phyloP scores from a whole-genome alignment of 1,140 invertebrate species.

The Habropoda laboriosa region DNA sequence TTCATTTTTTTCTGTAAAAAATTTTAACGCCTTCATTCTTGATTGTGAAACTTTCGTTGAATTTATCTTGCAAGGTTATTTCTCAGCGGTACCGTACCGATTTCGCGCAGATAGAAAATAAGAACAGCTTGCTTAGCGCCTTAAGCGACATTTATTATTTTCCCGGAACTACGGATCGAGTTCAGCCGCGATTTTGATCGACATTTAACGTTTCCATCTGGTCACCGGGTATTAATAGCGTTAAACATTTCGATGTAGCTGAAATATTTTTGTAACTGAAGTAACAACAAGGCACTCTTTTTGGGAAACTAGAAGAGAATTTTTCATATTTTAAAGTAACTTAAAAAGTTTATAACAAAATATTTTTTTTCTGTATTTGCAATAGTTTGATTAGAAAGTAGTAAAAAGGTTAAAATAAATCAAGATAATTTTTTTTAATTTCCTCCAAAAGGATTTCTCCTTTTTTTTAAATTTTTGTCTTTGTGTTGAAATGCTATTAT shows the following conservation, averaged over 20 bases:
- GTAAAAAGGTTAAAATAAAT: no score
- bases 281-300: not conserved
- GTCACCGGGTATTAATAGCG: constrained; percentile 30
- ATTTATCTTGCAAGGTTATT: no score
- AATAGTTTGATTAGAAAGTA: no score
- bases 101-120: no score
- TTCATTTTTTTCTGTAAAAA: not conserved
- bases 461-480: not conserved
- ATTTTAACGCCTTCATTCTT: not conserved
- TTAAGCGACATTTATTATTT: constrained; percentile 2
- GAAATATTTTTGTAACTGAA: constrained; percentile 40
- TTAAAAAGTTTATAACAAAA: not conserved
- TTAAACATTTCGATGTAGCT: constrained; percentile 2
- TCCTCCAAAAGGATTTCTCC: no score
- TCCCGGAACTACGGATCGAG: not conserved
- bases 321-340: not conserved
- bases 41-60: no score
- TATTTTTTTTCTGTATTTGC: no score
- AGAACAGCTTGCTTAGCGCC: no score
- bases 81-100: no score
- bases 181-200: constrained; percentile 13
- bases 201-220: constrained; percentile 42
- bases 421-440: no score
- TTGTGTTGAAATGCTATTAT: not conserved
- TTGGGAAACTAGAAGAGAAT: not conserved